These are phyloP conservation scores for Peromyscus leucopus DNA, from an alignment of 2,113 vertebrate species.

Conservation along the genomic window DNA sequence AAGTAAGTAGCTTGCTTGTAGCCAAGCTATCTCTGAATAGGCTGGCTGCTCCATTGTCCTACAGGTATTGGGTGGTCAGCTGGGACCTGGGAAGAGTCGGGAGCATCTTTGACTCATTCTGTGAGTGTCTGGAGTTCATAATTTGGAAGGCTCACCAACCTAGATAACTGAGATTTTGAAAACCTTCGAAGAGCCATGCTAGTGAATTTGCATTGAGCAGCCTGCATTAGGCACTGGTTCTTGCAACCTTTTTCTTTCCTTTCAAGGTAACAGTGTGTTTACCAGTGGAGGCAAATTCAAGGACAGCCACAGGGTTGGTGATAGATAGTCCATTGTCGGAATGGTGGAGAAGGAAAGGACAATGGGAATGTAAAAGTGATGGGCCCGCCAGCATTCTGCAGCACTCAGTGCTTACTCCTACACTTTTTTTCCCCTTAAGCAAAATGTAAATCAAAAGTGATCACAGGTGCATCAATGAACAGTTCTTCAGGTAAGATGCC, in stretches of 20 bases:
- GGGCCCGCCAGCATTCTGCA: background rate
- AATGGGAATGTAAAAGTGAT: background rate
- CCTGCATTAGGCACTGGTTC: background rate
- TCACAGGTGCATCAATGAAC: conserved; percentile 55
- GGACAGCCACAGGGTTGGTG: background rate
- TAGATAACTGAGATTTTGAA: background rate
- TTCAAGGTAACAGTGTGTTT: background rate
- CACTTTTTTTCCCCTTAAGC: background rate
- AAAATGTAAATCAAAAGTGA: conserved; percentile 72
- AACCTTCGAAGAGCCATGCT: background rate
- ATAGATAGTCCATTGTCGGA: background rate
- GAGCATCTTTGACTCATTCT: background rate
- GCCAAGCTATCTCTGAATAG: background rate
- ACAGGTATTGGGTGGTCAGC: background rate
- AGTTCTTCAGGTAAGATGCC: background rate
- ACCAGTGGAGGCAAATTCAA: background rate
- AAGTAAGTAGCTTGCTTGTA: background rate
- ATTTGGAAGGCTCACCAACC: background rate
- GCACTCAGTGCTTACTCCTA: background rate
- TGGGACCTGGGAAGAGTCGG: background rate
- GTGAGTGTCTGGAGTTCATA: background rate
- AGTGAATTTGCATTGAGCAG: background rate
- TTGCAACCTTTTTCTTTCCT: background rate
- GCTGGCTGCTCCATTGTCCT: too few relatives aligned
- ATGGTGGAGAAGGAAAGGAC: background rate